A percentile compares a stretch with the other conserved stretches of the same genome.
These are phyloP conservation scores for Rotaria sp. DNA, from an alignment of 2,888 invertebrate genomes.

Conservation along the genomic window DNA sequence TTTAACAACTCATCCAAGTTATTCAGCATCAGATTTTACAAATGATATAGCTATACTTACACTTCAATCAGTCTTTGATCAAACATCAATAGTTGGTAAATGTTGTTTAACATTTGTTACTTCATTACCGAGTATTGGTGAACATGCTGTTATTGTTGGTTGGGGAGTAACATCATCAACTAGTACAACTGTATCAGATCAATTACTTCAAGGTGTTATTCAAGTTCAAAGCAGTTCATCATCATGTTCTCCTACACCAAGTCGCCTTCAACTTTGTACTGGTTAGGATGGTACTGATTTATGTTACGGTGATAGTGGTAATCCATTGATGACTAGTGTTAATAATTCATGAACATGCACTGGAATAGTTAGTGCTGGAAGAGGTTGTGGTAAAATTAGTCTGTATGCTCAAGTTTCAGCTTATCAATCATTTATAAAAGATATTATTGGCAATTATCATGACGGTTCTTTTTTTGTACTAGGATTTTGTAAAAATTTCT, in stretches of 20 bases:
- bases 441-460: not conserved
- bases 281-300: not conserved
- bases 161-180: not conserved
- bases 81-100: not conserved
- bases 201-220: not conserved
- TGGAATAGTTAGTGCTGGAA: not conserved
- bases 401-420: not conserved
- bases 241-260: not conserved
- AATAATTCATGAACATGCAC: not conserved
- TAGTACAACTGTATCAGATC: not conserved
- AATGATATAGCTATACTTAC: not conserved
- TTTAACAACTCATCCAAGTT: not conserved
- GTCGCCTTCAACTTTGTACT: not conserved
- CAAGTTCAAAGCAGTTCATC: not conserved
- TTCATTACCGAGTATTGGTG: not conserved
- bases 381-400: not conserved
- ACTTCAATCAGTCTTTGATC: not conserved
- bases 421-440: not conserved
- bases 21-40: not conserved
- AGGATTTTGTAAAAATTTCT: not conserved
- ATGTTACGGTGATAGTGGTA: slow-evolving; percentile 4
- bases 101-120: not conserved
- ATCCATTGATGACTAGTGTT: not conserved
- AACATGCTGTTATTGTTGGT: not conserved
- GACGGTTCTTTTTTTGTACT: not conserved